Conservation (phyloP, 2,797 vertebrate genomes). For the Halcyon badia region DNA sequence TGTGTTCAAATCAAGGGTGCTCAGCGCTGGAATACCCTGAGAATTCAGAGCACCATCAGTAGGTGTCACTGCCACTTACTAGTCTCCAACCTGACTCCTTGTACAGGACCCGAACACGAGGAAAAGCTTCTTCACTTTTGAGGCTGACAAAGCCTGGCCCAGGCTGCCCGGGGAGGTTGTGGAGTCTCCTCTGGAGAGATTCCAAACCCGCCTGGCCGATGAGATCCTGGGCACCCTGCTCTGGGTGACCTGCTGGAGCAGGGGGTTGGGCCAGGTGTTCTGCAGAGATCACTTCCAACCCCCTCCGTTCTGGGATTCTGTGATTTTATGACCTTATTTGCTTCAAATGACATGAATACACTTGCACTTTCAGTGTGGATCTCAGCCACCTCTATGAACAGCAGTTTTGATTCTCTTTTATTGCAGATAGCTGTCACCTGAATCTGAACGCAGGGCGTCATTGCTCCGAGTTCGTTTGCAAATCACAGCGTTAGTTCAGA, state of each 20-base stretch:
- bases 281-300: not conserved
- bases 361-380: not conserved
- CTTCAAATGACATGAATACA: not conserved
- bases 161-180: not conserved
- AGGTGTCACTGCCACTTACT: not conserved
- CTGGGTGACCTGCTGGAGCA: too few species aligned
- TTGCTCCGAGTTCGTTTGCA: not conserved
- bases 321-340: not conserved
- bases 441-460: rapidly evolving
- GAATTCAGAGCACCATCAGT: not conserved
- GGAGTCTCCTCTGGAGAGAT: not conserved
- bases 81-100: not conserved
- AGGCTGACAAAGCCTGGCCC: not conserved
- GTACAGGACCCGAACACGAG: not conserved
- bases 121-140: not conserved
- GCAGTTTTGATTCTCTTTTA: not conserved
- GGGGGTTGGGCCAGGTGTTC: not conserved
- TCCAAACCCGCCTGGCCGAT: not conserved
- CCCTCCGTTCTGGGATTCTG: not conserved
- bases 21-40: not conserved
- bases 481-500: not conserved
- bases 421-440: not conserved
- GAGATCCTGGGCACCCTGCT: not conserved
- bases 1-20: not conserved
- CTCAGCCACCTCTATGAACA: not conserved